A percentile compares a stretch with the other conserved stretches of the same genome.
These are phyloP conservation scores for Phylloscopus trochiloides DNA, from an alignment of 2,113 vertebrate genomes.

Conservation along the genomic window DNA sequence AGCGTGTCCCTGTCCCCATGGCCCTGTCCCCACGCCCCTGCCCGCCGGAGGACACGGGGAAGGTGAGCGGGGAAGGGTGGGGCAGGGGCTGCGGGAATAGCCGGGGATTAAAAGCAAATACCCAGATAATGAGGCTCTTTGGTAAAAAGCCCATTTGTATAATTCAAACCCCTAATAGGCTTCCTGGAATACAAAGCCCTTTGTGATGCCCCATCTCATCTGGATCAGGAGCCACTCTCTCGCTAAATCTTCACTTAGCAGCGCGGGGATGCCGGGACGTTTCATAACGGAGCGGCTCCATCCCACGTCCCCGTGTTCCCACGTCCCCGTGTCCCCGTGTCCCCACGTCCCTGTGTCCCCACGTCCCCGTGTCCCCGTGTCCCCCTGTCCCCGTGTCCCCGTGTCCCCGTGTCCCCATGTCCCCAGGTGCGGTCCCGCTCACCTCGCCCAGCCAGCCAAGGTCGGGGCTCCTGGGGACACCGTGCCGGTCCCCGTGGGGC, in stretches of 20 bases:
- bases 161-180: conserved; percentile 62
- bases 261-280: neutral
- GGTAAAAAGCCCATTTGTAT: conserved; percentile 62
- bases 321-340: neutral
- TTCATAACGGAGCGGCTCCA: neutral
- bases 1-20: neutral
- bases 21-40: fast-evolving
- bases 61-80: neutral
- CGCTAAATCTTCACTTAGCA: neutral
- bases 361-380: no score
- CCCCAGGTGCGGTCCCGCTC: neutral
- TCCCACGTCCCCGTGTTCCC: neutral
- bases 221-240: neutral
- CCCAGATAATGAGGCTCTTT: conserved; percentile 61
- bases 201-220: conserved; percentile 54
- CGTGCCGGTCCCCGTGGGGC: fast-evolving
- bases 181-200: conserved; percentile 67
- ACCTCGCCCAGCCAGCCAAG: neutral
- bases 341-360: neutral
- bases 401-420: neutral
- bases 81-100: neutral
- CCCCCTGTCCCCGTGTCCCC: neutral
- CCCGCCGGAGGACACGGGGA: neutral
- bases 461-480: neutral
- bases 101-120: conserved; percentile 54